Conservation (phyloP, 1,140 invertebrate genomes). For the Drosophila rhopaloa region DNA sequence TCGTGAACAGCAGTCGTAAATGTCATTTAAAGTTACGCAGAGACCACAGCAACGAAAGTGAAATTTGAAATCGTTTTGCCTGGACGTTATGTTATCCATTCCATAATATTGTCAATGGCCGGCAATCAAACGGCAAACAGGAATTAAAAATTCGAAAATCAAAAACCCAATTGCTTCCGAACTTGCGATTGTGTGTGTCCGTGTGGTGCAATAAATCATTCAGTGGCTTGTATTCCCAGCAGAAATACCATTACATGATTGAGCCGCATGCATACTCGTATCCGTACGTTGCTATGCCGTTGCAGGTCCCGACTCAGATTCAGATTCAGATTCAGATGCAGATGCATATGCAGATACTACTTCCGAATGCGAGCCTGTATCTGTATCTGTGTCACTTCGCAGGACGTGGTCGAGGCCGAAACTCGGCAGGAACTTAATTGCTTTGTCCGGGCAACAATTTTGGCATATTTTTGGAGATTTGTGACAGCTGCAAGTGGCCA, state of each 20-base stretch:
- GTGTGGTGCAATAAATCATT: conserved; percentile 49
- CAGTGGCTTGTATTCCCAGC: conserved; percentile 52
- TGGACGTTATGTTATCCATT: conserved; percentile 13
- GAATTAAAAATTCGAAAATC: conserved; percentile 29
- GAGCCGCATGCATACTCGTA: conserved; percentile 28
- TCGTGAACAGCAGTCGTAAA: too few relatives aligned
- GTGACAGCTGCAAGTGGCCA: conserved; percentile 33
- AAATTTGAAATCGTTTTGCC: background rate
- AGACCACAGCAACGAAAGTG: conserved; percentile 21
- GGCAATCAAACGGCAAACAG: conserved; percentile 32
- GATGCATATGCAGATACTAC: conserved; percentile 7
- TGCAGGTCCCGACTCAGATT: conserved; percentile 35
- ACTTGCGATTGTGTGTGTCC: background rate
- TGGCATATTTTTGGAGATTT: conserved; percentile 52
- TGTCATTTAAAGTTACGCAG: background rate
- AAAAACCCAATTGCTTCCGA: conserved; percentile 35
- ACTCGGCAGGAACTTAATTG: conserved; percentile 51
- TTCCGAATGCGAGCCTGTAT: background rate
- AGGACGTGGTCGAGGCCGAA: conserved; percentile 8
- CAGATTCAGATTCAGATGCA: conserved; percentile 13
- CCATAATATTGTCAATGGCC: conserved; percentile 24
- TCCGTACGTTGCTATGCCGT: conserved; percentile 9
- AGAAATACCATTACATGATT: conserved; percentile 64
- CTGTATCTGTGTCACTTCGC: conserved; percentile 23
- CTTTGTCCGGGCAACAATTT: conserved; percentile 43